Conservation (phyloP, 2,888 invertebrate species). For the Meloe dianella region DNA sequence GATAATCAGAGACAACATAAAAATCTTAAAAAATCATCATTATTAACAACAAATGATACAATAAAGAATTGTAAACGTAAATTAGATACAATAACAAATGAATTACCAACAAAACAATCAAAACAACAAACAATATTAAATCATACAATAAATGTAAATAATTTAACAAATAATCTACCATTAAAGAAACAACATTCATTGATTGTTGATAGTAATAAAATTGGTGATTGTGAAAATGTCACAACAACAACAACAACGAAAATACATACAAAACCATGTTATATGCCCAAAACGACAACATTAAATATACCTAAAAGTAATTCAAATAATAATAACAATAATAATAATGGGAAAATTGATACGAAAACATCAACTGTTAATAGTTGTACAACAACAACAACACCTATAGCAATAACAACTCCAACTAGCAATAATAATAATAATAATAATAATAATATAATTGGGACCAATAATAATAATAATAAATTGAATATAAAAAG, state of each 20-base stretch:
- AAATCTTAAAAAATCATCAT: no score
- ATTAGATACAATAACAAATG: slow-evolving; percentile 15
- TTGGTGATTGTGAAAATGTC: slow-evolving; percentile 22
- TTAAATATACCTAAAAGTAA: slow-evolving; percentile 51
- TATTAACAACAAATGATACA: not conserved
- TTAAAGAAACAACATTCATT: slow-evolving; percentile 52
- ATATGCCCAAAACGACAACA: slow-evolving; percentile 50
- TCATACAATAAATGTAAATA: slow-evolving; percentile 51
- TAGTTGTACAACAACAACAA: slow-evolving; percentile 36
- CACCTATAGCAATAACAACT: slow-evolving; percentile 50
- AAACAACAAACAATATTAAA: slow-evolving; percentile 53
- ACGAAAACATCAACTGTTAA: not conserved
- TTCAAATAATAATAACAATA: slow-evolving; percentile 25
- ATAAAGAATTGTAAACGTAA: slow-evolving; percentile 4
- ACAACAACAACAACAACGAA: slow-evolving; percentile 28
- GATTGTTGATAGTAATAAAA: slow-evolving; percentile 39
- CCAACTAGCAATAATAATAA: slow-evolving; percentile 32
- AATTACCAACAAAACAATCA: slow-evolving; percentile 46
- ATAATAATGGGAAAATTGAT: not conserved
- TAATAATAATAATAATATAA: not conserved
- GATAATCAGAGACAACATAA: no score
- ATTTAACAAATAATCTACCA: slow-evolving; percentile 56
- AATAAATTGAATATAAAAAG: slow-evolving; percentile 45
- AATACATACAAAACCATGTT: slow-evolving; percentile 46
- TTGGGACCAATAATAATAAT: not conserved